Conservation (phyloP, 53 echinoderm and acorn worm species). For the Astropecten irregularis region DNA sequence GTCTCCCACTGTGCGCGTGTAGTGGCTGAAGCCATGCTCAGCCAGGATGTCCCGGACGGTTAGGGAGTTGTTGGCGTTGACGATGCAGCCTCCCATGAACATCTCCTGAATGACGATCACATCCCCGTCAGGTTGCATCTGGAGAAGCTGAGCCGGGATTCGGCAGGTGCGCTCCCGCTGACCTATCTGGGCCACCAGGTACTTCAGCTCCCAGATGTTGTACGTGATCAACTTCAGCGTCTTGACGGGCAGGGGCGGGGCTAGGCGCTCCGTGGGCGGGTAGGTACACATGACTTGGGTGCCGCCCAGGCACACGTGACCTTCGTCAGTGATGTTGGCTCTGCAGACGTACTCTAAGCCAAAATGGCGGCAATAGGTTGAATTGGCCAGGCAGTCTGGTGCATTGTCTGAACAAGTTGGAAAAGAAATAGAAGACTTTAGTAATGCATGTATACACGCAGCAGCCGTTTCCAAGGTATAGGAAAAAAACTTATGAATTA, state of each 20-base stretch:
- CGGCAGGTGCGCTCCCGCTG: constrained; percentile 93
- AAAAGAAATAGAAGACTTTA: neutral
- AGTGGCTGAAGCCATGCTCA: constrained; percentile 78
- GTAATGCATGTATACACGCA: too few relatives aligned
- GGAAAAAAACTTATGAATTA: too few relatives aligned
- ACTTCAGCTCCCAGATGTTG: constrained; percentile 85
- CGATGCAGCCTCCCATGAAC: constrained; percentile 94
- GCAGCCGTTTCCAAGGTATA: too few relatives aligned
- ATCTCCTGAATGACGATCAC: constrained; percentile 89
- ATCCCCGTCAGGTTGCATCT: constrained; percentile 76
- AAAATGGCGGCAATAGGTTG: constrained; percentile 64
- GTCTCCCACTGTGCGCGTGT: constrained; percentile 81
- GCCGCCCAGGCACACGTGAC: constrained; percentile 55
- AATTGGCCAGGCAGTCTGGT: constrained; percentile 60
- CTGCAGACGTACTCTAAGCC: constrained; percentile 80
- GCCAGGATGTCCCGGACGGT: constrained; percentile 70
- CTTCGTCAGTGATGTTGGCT: constrained; percentile 50
- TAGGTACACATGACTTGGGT: constrained; percentile 72
- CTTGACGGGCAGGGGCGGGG: constrained; percentile 66
- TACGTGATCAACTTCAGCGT: constrained; percentile 75
- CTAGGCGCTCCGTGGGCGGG: constrained; percentile 51
- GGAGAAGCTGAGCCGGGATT: constrained; percentile 55
- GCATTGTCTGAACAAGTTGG: constrained; percentile 59
- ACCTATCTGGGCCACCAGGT: constrained; percentile 73
- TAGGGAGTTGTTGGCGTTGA: constrained; percentile 67